Evolutionary conservation across 2,888 invertebrate species (phyloP).

Genomic region (Microctonus aethiopoides): DNA sequence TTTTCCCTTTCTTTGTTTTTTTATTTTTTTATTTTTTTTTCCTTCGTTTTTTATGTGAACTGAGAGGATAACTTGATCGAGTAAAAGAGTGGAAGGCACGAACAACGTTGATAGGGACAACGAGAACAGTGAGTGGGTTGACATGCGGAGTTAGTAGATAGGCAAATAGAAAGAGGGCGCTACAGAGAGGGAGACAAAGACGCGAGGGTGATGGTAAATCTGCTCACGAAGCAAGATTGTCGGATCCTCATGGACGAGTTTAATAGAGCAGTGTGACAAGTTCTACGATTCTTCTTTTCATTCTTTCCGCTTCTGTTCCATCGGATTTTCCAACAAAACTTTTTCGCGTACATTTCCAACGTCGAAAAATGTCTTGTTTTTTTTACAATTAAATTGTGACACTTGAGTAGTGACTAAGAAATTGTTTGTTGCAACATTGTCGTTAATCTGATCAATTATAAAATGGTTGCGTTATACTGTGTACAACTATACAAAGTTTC

Average conservation of each 20-base stretch:
- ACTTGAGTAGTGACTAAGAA: background rate
- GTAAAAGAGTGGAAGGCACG: conserved; percentile 10
- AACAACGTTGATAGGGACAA: background rate
- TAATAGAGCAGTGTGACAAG: conserved; percentile 23
- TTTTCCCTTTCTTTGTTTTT: background rate
- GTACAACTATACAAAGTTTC: conserved; percentile 1
- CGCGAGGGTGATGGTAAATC: conserved; percentile 22
- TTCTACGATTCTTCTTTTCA: conserved; percentile 5
- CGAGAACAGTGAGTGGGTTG: conserved; percentile 14
- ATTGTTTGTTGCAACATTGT: background rate
- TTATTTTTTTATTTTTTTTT: background rate
- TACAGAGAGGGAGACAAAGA: conserved; percentile 7
- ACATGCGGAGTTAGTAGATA: background rate
- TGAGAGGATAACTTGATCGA: conserved; percentile 6
- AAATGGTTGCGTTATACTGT: background rate
- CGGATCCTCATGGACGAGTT: conserved; percentile 7
- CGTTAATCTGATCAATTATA: background rate
- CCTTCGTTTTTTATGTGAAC: background rate
- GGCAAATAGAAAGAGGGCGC: background rate
- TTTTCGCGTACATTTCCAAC: conserved; percentile 2
- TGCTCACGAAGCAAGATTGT: conserved; percentile 15
- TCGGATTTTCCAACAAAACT: conserved; percentile 11
- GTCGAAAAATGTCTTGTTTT: background rate
- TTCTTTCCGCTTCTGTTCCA: background rate
- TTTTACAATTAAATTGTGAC: conserved; percentile 4